These are phyloP conservation scores for Archocentrus centrarchus DNA, from an alignment of 2,113 vertebrate species.

Conservation along the genomic window DNA sequence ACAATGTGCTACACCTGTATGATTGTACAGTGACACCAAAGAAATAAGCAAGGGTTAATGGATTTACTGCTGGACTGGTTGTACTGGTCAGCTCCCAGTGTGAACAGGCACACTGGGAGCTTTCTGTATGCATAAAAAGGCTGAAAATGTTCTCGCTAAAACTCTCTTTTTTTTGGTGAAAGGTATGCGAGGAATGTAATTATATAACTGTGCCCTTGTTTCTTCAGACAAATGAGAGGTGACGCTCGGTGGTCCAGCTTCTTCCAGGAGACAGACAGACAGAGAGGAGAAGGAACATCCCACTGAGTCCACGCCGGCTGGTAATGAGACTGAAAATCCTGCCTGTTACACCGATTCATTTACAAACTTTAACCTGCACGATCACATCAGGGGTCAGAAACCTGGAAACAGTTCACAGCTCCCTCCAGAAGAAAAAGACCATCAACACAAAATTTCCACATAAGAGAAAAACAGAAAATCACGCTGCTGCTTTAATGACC, in stretches of 20 bases:
- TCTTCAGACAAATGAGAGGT: constrained; percentile 3
- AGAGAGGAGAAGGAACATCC: not conserved
- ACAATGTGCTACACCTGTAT: not conserved
- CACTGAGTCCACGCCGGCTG: not conserved
- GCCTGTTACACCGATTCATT: not conserved
- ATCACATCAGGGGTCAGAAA: not conserved
- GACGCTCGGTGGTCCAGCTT: not conserved
- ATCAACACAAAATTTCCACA: not conserved
- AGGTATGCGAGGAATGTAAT: not conserved
- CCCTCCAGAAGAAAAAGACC: not conserved
- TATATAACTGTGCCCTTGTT: constrained; percentile 13
- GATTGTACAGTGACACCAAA: not conserved
- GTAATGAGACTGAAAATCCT: constrained; percentile 6
- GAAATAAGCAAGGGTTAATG: not conserved
- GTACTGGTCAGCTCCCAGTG: constrained; percentile 8
- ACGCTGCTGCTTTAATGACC: not conserved
- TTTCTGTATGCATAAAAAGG: not conserved
- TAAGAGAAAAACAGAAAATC: not conserved
- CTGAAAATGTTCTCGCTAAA: constrained; percentile 1
- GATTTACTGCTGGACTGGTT: not conserved
- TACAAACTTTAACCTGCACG: not conserved
- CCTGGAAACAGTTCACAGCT: not conserved
- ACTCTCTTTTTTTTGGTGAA: not conserved
- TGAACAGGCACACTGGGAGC: no score
- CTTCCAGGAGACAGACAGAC: not conserved